These are phyloP conservation scores for Pseudomyrmex dendroicus DNA, from an alignment of 1,140 invertebrate species.

Conservation along the genomic window DNA sequence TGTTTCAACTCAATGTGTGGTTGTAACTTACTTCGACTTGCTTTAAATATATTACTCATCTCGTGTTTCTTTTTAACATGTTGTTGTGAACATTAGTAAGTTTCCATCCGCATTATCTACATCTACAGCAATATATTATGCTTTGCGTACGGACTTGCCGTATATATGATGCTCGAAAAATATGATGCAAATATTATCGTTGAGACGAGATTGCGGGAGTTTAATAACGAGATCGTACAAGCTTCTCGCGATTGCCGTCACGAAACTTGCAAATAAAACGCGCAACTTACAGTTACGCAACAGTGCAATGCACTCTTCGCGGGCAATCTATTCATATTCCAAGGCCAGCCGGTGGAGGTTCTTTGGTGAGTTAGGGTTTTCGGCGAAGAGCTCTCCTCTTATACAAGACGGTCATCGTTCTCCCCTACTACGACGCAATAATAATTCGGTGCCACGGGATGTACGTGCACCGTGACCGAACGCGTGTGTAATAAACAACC, in stretches of 20 bases:
- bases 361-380: slow-evolving; percentile 64
- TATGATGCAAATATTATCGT: slow-evolving; percentile 5
- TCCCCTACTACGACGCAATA: slow-evolving; percentile 33
- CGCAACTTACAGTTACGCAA: slow-evolving; percentile 75
- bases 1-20: no score
- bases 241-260: slow-evolving; percentile 32
- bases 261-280: slow-evolving; percentile 78
- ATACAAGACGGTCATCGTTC: slow-evolving; percentile 67
- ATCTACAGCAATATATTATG: no score
- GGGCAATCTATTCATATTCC: slow-evolving; percentile 79
- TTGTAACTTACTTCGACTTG: no score
- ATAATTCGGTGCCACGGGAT: slow-evolving; percentile 45
- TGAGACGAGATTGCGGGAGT: background rate
- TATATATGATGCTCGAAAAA: background rate
- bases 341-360: slow-evolving; percentile 76
- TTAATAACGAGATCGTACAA: slow-evolving; percentile 1
- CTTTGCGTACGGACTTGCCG: no score
- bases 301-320: slow-evolving; percentile 81
- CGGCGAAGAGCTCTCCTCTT: slow-evolving; percentile 51
- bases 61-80: no score
- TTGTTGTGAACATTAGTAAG: no score
- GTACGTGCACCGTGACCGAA: slow-evolving; percentile 64
- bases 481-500: slow-evolving; percentile 15
- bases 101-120: no score
- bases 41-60: no score